Evolutionary conservation across 2,113 vertebrate genomes (phyloP).

Genomic region (Hemichromis elongatus): DNA sequence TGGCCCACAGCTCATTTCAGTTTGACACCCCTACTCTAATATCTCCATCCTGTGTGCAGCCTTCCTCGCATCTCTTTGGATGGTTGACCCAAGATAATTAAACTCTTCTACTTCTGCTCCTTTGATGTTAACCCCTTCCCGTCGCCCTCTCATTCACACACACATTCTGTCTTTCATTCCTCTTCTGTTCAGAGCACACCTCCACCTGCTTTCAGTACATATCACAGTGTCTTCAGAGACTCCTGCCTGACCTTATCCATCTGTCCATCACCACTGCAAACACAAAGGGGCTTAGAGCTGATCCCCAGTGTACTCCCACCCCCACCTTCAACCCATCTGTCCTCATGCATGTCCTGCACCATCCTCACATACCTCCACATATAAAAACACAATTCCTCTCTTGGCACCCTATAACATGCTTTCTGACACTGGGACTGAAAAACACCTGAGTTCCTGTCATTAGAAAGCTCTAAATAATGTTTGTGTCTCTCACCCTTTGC

Average conservation of each 20-base stretch:
- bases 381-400: neutral
- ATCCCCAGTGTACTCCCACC: neutral
- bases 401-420: too few species aligned
- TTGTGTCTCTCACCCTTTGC: neutral
- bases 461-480: neutral
- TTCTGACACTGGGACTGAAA: neutral
- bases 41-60: neutral
- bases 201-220: neutral
- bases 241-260: accelerated
- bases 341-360: neutral
- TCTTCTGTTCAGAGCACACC: neutral
- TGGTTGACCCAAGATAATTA: neutral
- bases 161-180: neutral
- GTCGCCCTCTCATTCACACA: neutral
- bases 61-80: neutral
- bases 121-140: neutral
- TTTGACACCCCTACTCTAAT: accelerated
- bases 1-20: neutral
- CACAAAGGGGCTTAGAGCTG: neutral
- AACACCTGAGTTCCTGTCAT: accelerated
- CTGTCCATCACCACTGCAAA: neutral
- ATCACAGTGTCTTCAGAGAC: neutral
- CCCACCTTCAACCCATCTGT: neutral
- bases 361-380: neutral
- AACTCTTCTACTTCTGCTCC: neutral